Evolutionary conservation across 2,797 vertebrate species (phyloP), one percentile per base, ranked within the genome.

Genomic region (Pseudochromis fuscus): DNA sequence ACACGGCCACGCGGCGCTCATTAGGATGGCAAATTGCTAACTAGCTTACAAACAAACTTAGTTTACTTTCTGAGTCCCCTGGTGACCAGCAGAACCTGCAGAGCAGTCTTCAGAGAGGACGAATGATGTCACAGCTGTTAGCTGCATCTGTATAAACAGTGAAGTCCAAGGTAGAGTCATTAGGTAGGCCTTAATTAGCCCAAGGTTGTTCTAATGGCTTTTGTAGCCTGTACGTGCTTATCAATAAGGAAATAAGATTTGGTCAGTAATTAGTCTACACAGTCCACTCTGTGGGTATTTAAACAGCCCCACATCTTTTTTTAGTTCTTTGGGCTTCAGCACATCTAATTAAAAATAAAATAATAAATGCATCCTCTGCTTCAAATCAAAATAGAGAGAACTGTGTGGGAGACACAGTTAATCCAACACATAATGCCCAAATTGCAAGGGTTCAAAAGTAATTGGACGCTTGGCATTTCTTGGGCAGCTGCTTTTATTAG

Each of bases 21-120:
- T 61, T 75, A 67, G 55, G 42, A 49, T 31, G 23, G 50, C n/a
- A 75, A 75, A 75, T 75, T 75, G 49, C 64, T 33, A 75, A 75
- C 33, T 48, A 67, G 44, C 44, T 56, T n/a, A 50, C 33, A 63
- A 27, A 57, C 49, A 24, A 62, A 61, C n/a, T n/a, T n/a, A n/a
- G n/a, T n/a, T n/a, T n/a, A n/a, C n/a, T n/a, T n/a, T n/a, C n/a
- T n/a, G n/a, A n/a, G n/a, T n/a, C 44, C 21, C 44, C 21, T 46
- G 8, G 9, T 21, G 0, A 23, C 19, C 19, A 23, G 38, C 38
- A 37, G 35, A 4, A 13, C 35, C 35, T 40, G 44, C 23, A 23
- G 19, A 23, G 19, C 19, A 46, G 10, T 46, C 7, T 46, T 46
- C 21, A 46, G 19, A 50, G 31, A 37, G 3, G 33, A 74, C 55